Conservation (phyloP, 2,888 invertebrate species). For the Rhabditoides inermis region DNA sequence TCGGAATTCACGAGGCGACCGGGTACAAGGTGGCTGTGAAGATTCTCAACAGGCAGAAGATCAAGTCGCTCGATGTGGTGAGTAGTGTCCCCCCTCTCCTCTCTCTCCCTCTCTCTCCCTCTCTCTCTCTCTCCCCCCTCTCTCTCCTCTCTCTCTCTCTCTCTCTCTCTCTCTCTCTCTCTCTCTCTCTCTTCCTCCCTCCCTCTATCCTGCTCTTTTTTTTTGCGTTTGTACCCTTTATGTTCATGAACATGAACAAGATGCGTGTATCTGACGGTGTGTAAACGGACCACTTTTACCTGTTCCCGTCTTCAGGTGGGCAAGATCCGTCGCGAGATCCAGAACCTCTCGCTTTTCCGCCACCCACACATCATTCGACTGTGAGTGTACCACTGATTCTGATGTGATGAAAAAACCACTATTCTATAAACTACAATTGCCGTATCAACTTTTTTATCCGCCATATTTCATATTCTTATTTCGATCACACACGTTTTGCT, state of each 20-base stretch:
- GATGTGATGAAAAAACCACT: too few relatives aligned
- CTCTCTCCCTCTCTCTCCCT: slow-evolving; percentile 91
- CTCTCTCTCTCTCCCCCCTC: slow-evolving; percentile 89
- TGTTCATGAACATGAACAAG: too few relatives aligned
- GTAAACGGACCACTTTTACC: slow-evolving; percentile 91
- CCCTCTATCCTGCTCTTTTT: too few relatives aligned
- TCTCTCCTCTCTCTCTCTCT: slow-evolving; percentile 98
- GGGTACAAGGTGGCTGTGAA: slow-evolving; percentile 98
- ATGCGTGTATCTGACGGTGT: slow-evolving; percentile 55
- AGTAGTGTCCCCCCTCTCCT: too few relatives aligned
- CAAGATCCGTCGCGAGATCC: slow-evolving; percentile 94
- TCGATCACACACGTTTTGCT: too few relatives aligned
- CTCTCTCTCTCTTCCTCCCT: too few relatives aligned
- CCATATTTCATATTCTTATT: too few relatives aligned
- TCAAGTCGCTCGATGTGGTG: slow-evolving; percentile 97
- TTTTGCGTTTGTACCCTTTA: too few relatives aligned
- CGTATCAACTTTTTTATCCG: too few relatives aligned
- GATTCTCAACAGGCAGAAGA: slow-evolving; percentile 93
- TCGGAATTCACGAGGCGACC: slow-evolving; percentile 92
- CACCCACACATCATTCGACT: slow-evolving; percentile 99
- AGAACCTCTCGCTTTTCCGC: slow-evolving; percentile 94
- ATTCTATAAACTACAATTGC: too few relatives aligned
- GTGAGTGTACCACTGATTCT: slow-evolving; percentile 56
- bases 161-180: too few relatives aligned
- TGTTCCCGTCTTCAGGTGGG: too few relatives aligned